Conservation (phyloP, 1,140 invertebrate genomes). For the Lucilia cuprina region DNA sequence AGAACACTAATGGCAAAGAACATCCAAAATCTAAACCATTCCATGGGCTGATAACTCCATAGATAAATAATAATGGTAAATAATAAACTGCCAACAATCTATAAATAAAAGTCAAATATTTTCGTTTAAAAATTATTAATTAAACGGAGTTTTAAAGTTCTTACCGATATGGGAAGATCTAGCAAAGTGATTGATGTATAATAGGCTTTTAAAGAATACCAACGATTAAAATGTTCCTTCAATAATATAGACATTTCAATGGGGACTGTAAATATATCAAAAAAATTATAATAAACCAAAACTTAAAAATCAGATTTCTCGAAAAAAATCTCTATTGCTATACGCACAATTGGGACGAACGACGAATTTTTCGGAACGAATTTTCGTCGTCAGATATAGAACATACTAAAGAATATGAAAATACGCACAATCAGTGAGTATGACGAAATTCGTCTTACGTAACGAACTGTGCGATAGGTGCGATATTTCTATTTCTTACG, state of each 20-base stretch:
- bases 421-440: too few species aligned
- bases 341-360: too few species aligned
- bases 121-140: neutral
- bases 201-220: slow-evolving; percentile 94
- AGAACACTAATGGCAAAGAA: slow-evolving; percentile 82
- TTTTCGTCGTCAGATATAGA: too few species aligned
- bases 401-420: too few species aligned
- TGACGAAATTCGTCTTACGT: too few species aligned
- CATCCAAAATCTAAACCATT: slow-evolving; percentile 78
- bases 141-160: slow-evolving; percentile 38
- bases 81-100: slow-evolving; percentile 76
- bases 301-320: neutral
- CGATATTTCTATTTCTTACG: too few species aligned
- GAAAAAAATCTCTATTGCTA: too few species aligned
- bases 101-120: slow-evolving; percentile 46
- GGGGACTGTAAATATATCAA: slow-evolving; percentile 75
- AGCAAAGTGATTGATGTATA: slow-evolving; percentile 87
- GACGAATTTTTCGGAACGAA: too few species aligned
- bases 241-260: slow-evolving; percentile 88
- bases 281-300: neutral
- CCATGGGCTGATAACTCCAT: slow-evolving; percentile 85
- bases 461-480: too few species aligned
- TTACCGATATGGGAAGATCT: slow-evolving; percentile 78
- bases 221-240: slow-evolving; percentile 94
- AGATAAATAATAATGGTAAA: slow-evolving; percentile 85